Percentiles rank a stretch among this genome's conserved stretches.
Evolutionary conservation across 2,888 invertebrate species (phyloP).

Genomic region (Zygothrica quintamaculata): DNA sequence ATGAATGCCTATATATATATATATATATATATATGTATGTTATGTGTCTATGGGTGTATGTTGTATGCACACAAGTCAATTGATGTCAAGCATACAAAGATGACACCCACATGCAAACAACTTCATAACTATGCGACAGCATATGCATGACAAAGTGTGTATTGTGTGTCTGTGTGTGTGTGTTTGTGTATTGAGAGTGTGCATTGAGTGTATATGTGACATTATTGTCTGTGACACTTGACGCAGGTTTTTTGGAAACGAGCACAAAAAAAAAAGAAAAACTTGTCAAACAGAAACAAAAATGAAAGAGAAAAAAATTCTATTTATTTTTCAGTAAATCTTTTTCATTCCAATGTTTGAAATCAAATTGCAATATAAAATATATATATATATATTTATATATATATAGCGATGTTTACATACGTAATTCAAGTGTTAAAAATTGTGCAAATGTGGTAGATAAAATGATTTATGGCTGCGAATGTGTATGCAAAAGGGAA

Average conservation of each 20-base stretch:
- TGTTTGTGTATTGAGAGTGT: background rate
- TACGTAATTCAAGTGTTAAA: background rate
- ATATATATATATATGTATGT: no score
- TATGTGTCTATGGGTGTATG: slow-evolving; percentile 14
- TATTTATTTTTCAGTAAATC: background rate
- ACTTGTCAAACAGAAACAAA: background rate
- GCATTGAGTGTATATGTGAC: no score
- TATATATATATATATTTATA: no score
- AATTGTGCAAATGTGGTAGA: background rate
- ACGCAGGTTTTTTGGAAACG: slow-evolving; percentile 17
- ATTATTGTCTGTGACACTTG: slow-evolving; percentile 30
- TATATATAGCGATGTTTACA: slow-evolving; percentile 6
- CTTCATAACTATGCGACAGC: slow-evolving; percentile 25
- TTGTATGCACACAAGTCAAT: slow-evolving; percentile 52
- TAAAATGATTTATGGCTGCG: background rate
- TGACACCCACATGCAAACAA: slow-evolving; percentile 34
- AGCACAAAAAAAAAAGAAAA: slow-evolving; percentile 6
- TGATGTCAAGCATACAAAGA: slow-evolving; percentile 59
- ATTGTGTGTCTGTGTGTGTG: slow-evolving; percentile 6
- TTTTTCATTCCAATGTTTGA: no score
- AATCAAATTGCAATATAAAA: no score
- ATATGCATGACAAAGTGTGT: background rate
- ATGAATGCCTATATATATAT: no score
- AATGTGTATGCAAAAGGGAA: background rate
- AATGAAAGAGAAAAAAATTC: no score